Base-by-base conservation (phyloP, 2,113 vertebrate genomes). In the Isurus oxyrinchus region DNA sequence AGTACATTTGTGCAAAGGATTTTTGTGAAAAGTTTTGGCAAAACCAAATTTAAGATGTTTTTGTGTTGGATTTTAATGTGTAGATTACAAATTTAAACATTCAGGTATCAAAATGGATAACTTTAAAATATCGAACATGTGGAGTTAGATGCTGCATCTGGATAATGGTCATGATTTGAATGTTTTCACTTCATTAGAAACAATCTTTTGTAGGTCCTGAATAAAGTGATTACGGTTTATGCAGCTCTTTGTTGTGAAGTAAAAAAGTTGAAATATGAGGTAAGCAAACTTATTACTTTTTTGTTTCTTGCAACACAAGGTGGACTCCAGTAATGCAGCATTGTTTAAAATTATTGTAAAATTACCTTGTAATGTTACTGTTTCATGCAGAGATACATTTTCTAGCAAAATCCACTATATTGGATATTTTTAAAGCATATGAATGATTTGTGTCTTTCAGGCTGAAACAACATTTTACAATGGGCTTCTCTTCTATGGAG, bases 201-300 rank as follows among this genome's bases (percentile, higher is more conserved):
- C 19, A 76, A 35, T 90, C 25, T 96, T 81, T 94, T 97, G 91
- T 97, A 99, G 99, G 98, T 99, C 97, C 98, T 99, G 96, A 99
- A 99, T 97, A 99, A 99, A 98, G 99, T 99, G 88, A 99, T 99
- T 91, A 99, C 99, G 96, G 99, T 99, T 96, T 99, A 99, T 97
- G 99, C 99, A 96, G 99, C 99, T 93, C 98, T 99, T 96, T 99
- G 99, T 96, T 99, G 99, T 98, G 99, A 99, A 98, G 99, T 99
- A 97, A 99, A 99, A 97, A 99, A 99, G 96, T 98, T 99, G 96
- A 99, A 99, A 97, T 98, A 99, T 97, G 99, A 99, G 99, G 99
- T 99, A 98, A 98, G 55, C 14, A 25, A 96, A 55, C 76, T 44
- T 13, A 35, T 25, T 55, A 49, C 5, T 5, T 57, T 95, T 96